Percentiles rank a stretch among this genome's conserved stretches.
Evolutionary conservation across 2,113 vertebrate genomes (phyloP).

Genomic region (Alligator mississippiensis): DNA sequence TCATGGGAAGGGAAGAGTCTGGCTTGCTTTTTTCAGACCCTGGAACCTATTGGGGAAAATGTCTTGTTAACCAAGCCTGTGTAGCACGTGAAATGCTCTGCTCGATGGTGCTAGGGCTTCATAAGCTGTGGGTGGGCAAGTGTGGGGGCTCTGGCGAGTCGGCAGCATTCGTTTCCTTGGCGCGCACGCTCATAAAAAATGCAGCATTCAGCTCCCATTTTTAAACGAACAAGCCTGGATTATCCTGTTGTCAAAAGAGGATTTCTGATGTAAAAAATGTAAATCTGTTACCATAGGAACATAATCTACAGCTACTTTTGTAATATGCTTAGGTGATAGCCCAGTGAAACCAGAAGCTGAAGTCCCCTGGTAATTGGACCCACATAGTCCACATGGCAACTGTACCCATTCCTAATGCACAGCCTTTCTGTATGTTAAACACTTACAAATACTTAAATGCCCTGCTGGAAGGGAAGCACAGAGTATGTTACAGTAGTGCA

Average conservation of each 20-base stretch:
- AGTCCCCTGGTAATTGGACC: background rate
- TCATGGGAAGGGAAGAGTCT: too few species aligned
- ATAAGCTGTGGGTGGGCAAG: too few species aligned
- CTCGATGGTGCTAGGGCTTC: too few species aligned
- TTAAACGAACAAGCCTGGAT: background rate
- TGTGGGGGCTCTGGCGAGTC: background rate
- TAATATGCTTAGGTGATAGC: background rate
- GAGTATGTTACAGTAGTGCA: background rate
- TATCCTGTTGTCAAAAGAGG: background rate
- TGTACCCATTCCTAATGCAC: background rate
- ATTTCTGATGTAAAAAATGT: background rate
- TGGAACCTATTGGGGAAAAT: too few species aligned
- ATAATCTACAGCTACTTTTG: background rate
- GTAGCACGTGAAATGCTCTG: too few species aligned
- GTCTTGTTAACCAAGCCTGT: too few species aligned
- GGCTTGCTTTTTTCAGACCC: too few species aligned
- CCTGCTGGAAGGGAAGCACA: accelerated
- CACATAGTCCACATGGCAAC: background rate
- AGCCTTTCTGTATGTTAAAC: background rate
- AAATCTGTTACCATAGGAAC: conserved; percentile 41
- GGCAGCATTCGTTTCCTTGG: background rate
- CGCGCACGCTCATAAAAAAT: background rate
- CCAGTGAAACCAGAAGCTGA: conserved; percentile 1
- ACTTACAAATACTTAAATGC: background rate
- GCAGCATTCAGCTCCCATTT: background rate